Conservation (phyloP, 2,888 invertebrate genomes). For the Callyntrura sp. region DNA sequence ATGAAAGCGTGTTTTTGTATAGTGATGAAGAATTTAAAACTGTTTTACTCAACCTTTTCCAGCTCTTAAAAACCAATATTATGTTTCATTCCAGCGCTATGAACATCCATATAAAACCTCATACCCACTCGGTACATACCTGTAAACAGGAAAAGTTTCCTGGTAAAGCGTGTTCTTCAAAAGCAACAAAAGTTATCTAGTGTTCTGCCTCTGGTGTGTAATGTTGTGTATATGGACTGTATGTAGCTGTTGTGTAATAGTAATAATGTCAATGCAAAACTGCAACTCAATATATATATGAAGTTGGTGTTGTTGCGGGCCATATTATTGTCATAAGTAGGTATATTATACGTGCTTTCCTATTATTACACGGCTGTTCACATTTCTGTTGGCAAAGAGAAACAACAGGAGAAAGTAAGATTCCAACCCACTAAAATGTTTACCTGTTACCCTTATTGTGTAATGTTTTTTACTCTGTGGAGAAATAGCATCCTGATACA, state of each 20-base stretch:
- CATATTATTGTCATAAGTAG: no score
- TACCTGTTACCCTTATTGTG: no score
- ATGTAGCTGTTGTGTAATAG: neutral
- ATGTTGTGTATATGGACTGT: neutral
- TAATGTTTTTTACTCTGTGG: no score
- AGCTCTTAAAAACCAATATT: conserved; percentile 37
- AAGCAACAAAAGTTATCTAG: neutral
- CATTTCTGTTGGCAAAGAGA: no score
- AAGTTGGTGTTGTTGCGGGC: no score
- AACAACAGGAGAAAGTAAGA: no score
- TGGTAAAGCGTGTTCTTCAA: conserved; percentile 7
- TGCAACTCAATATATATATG: neutral
- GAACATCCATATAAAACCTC: conserved; percentile 11
- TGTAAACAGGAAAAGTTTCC: neutral
- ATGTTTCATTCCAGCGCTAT: conserved; percentile 22
- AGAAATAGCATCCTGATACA: no score
- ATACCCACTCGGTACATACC: neutral
- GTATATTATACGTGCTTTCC: no score
- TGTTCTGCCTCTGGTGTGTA: neutral
- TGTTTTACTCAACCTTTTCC: conserved; percentile 21
- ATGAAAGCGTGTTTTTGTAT: neutral
- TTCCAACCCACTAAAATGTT: no score
- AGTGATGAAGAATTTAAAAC: conserved; percentile 16
- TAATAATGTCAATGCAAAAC: conserved; percentile 14
- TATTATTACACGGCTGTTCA: no score